Conservation (phyloP, 2,797 vertebrate species). For the Anguilla obscura region DNA sequence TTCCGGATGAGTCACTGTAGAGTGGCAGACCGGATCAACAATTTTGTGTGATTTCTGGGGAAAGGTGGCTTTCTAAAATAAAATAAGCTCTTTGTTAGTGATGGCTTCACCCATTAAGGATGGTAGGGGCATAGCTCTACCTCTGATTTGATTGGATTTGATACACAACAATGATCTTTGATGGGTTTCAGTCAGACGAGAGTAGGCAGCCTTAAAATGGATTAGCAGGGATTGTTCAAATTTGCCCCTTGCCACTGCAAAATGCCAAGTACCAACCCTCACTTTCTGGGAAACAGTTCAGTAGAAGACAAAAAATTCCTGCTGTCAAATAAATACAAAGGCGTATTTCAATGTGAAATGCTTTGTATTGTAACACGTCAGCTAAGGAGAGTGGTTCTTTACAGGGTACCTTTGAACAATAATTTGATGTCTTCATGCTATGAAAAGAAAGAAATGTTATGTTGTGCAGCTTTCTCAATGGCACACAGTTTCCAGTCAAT, state of each 20-base stretch:
- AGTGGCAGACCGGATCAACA: slow-evolving; percentile 61
- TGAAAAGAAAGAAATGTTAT: not conserved
- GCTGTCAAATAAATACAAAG: not conserved
- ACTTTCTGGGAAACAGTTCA: not conserved
- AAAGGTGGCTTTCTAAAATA: slow-evolving; percentile 52
- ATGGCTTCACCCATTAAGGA: slow-evolving; percentile 44
- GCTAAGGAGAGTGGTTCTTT: not conserved
- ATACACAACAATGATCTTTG: not conserved
- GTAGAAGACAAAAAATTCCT: not conserved
- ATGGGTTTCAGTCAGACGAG: not conserved
- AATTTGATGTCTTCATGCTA: not conserved
- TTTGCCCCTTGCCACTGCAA: not conserved
- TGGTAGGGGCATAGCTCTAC: slow-evolving; percentile 22
- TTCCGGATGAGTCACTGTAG: slow-evolving; percentile 48
- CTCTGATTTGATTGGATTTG: not conserved
- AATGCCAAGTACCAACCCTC: slow-evolving; percentile 10
- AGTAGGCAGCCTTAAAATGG: not conserved
- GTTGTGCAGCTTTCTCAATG: not conserved
- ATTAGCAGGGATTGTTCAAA: slow-evolving; percentile 1
- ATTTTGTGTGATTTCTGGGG: slow-evolving; percentile 59
- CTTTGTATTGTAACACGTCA: not conserved
- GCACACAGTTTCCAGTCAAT: not conserved
- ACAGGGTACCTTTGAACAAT: slow-evolving; percentile 6
- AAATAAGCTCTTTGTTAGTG: slow-evolving; percentile 38
- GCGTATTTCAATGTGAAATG: not conserved